These are phyloP conservation scores for Stigmatopora nigra DNA, from an alignment of 2,113 vertebrate genomes.

Conservation along the genomic window DNA sequence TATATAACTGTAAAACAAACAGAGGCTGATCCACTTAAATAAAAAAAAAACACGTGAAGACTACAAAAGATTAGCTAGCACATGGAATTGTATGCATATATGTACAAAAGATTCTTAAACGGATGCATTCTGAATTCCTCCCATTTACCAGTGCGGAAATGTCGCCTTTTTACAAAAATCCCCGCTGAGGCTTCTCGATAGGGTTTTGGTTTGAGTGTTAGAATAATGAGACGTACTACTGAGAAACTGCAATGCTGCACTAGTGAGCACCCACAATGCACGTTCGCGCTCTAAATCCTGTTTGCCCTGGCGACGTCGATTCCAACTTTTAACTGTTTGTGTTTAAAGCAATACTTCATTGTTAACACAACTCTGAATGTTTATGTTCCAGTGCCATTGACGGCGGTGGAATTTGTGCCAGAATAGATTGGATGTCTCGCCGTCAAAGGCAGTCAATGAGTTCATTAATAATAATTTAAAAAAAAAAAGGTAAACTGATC, in stretches of 20 bases:
- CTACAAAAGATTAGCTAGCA: constrained; percentile 62
- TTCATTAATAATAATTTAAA: too few species aligned
- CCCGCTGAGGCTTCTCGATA: constrained; percentile 17
- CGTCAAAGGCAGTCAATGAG: too few species aligned
- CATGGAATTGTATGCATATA: constrained; percentile 68
- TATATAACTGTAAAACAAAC: constrained; percentile 79
- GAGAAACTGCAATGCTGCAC: constrained; percentile 50
- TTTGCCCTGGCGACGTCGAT: neutral
- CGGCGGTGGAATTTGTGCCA: too few species aligned
- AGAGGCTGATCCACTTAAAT: constrained; percentile 68
- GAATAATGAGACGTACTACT: constrained; percentile 56
- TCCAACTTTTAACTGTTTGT: neutral
- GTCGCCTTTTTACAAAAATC: constrained; percentile 33
- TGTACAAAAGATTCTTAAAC: constrained; percentile 60
- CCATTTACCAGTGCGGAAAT: constrained; percentile 36
- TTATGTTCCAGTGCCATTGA: neutral
- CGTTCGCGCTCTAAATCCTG: neutral
- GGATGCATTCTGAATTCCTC: constrained; percentile 49
- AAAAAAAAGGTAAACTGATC: too few species aligned
- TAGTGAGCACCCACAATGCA: constrained; percentile 22
- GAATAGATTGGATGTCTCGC: too few species aligned
- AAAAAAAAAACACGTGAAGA: constrained; percentile 71
- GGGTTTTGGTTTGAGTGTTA: constrained; percentile 27
- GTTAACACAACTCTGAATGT: neutral
- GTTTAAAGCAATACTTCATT: neutral